A percentile compares a stretch with the other conserved stretches of the same genome.
Evolutionary conservation across 2,797 vertebrate genomes (phyloP).

Genomic region (Cossypha heuglini): DNA sequence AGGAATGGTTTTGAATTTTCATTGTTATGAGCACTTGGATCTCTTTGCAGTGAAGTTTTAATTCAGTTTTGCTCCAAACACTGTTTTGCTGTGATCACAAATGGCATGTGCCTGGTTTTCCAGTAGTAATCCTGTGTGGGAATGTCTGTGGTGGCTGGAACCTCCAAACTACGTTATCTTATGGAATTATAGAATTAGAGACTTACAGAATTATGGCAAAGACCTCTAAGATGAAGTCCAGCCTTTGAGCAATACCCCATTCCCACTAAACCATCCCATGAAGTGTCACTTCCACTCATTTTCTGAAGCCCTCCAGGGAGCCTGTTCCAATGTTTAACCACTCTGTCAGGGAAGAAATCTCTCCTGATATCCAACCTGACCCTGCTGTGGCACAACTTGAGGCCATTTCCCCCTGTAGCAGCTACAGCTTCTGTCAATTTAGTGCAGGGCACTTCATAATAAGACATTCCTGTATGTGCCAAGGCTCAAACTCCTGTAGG

Average conservation of each 20-base stretch:
- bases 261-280: background rate
- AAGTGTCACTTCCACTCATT: background rate
- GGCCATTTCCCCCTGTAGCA: background rate
- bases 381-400: background rate
- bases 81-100: rapidly evolving
- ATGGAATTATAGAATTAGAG: background rate
- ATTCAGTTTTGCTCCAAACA: background rate
- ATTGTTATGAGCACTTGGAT: rapidly evolving
- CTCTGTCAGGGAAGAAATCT: background rate
- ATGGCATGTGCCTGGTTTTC: rapidly evolving
- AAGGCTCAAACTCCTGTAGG: background rate
- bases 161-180: background rate
- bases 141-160: background rate
- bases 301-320: background rate
- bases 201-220: rapidly evolving
- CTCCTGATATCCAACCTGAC: rapidly evolving
- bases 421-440: background rate
- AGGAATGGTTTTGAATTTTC: background rate
- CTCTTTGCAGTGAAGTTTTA: background rate
- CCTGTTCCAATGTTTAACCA: rapidly evolving
- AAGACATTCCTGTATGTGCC: background rate
- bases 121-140: background rate
- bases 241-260: background rate
- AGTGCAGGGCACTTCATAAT: rapidly evolving
- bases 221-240: background rate